Base-by-base conservation (phyloP, 2,113 vertebrate species). In the Corythaixoides concolor region DNA sequence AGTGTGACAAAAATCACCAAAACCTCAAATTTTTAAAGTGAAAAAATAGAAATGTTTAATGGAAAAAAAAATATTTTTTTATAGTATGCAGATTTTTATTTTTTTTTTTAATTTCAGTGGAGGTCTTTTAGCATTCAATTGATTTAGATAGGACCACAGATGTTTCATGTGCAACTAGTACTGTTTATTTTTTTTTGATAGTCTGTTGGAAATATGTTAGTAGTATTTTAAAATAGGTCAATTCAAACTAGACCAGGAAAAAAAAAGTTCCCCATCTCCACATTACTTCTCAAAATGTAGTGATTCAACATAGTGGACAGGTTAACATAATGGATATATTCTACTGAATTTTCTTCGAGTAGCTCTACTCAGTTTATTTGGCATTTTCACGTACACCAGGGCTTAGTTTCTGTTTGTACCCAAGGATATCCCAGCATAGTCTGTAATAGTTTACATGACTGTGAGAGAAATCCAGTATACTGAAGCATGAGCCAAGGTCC, bases 21-120 rank as follows among this genome's bases (percentile, higher is more conserved):
- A 60, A 1, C 5, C 3, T 84, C 41, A 58, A 33, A 23, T 62
- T 60, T 55, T 47, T 39, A 41, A 73, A 69, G 1, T 20, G 5
- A 41, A 69, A n/a, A 87, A 82, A 32, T 52, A 1, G 7, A 77
- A 59, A 67, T 64, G 2, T 55, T 28, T 43, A 52, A 55, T 24
- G 11, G 1, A 30, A 53, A 70, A 28, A 66, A 32, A 41, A 41
- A 41, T 11, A 41, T 11, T 41, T 41, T 41, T 41, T 41, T n/a
- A 41, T 5, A n/a, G 1, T 55, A 37, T 26, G 5, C 2, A 9
- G 8, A 13, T 3, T 23, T 37, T 2, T 37, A 5, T 21, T 28
- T 27, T 30, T 39, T 43, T 23, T 6, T 12, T 59, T 23, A 20
- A 39, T 73, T 52, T 4, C 15, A 67, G 11, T 27, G 7, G 24